These are phyloP conservation scores for Enteromius afrohamiltoni DNA, from an alignment of 2,797 vertebrate species.

Conservation along the genomic window DNA sequence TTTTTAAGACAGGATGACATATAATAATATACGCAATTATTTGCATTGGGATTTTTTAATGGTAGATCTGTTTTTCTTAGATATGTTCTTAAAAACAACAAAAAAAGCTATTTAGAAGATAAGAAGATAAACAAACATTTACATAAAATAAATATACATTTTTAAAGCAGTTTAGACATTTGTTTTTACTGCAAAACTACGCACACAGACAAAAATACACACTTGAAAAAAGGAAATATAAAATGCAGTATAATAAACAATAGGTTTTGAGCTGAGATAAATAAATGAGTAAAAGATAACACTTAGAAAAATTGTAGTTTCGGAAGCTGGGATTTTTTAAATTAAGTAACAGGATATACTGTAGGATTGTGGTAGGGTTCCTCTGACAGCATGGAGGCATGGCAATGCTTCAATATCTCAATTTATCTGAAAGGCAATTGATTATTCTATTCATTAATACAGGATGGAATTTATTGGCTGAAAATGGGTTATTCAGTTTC, in stretches of 20 bases:
- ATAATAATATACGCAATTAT: background rate
- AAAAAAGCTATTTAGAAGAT: background rate
- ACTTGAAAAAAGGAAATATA: background rate
- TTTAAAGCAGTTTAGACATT: background rate
- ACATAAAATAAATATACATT: background rate
- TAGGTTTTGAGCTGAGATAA: background rate
- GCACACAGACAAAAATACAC: background rate
- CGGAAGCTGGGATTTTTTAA: background rate
- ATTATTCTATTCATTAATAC: slow-evolving; percentile 40
- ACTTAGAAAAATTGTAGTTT: background rate
- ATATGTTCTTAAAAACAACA: background rate
- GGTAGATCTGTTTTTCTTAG: background rate
- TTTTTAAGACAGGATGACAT: no score
- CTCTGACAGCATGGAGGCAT: slow-evolving; percentile 7
- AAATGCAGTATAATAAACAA: background rate
- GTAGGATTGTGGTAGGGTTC: background rate
- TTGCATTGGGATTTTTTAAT: background rate
- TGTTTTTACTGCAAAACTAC: background rate
- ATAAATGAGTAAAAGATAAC: background rate
- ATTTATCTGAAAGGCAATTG: slow-evolving; percentile 46
- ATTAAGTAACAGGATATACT: slow-evolving; percentile 8
- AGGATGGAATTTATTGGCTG: slow-evolving; percentile 35
- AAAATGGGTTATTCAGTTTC: slow-evolving; percentile 38
- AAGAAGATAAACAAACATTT: background rate
- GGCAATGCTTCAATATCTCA: slow-evolving; percentile 2